Evolutionary conservation across 1,140 invertebrate species (phyloP), one percentile per base, ranked within the genome.

Genomic region (Trachymyrmex septentrionalis): DNA sequence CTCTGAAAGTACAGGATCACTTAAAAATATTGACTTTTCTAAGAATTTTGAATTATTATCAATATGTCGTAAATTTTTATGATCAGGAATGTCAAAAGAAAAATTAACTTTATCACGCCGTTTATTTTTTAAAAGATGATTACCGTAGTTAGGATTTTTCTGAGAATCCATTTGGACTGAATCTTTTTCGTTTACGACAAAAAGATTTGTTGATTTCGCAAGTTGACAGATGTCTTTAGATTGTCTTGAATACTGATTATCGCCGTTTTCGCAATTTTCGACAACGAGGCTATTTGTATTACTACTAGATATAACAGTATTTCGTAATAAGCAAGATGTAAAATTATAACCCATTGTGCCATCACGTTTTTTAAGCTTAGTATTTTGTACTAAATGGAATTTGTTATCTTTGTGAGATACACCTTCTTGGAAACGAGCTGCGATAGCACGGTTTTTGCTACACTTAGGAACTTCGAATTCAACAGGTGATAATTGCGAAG

Each of bases 401-500:
- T 66, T 78, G 1, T 34, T 12, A 53, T 34, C n/a, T 12, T 80
- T 53, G 9, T 34, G 44, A 66, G n/a, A 4, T 21, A n/a, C 3
- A 4, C 4, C 9, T 80, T 78, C 38, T 19, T 19, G n/a, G 30
- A 34, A 19, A 53, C 2, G 12, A 19, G 34, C 9, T 30, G 61
- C n/a, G 3, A 50, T 53, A 6, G 19, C 63, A 16, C 4, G 2
- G n/a, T 55, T 66, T 78, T 78, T n/a, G 2, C 9, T 34, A 53
- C 19, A 55, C 48, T 67, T 69, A 55, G 44, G 63, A 69, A 67
- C 63, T 55, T 80, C 77, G 19, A 59, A 82, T 72, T 72, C 34
- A 6, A 59, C 12, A 38, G 50, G 21, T 44, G 78, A 72, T 2
- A 66, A 14, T 19, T 30, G 64, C 16, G 30, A 71, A 38, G 4